phyloP scores from a whole-genome alignment of 2,888 invertebrate genomes.

The Acanthopleura granulata region DNA sequence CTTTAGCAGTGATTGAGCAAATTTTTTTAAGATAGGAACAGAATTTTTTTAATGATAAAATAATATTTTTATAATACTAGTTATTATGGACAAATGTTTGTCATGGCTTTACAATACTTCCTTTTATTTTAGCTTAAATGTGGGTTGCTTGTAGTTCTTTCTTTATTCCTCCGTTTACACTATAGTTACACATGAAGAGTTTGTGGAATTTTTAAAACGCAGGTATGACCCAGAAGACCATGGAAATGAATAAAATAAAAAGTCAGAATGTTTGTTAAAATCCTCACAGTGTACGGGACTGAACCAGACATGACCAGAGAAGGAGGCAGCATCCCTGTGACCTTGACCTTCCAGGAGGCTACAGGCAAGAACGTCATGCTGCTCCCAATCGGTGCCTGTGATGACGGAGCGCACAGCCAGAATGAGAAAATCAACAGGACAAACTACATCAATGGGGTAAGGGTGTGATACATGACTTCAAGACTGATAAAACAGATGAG shows the following conservation, averaged over 20 bases:
- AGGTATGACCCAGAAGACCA: too few species aligned
- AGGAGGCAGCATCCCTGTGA: constrained; percentile 98
- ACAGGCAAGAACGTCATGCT: constrained; percentile 94
- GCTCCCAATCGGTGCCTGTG: constrained; percentile 93
- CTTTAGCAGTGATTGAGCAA: too few species aligned
- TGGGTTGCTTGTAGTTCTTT: too few species aligned
- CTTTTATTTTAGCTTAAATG: too few species aligned
- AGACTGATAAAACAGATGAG: too few species aligned
- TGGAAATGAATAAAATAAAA: too few species aligned
- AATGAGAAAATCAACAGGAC: constrained; percentile 95
- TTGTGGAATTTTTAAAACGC: too few species aligned
- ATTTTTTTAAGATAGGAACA: too few species aligned
- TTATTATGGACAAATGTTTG: too few species aligned
- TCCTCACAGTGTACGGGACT: constrained; percentile 81
- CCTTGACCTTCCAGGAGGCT: constrained; percentile 87
- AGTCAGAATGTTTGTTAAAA: not conserved
- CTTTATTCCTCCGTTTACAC: constrained; percentile 5
- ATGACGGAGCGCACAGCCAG: constrained; percentile 99
- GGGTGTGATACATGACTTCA: constrained; percentile 17
- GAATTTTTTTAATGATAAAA: too few species aligned
- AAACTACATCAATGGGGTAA: constrained; percentile 92
- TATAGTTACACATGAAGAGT: not conserved
- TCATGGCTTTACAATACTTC: too few species aligned
- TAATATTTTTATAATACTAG: too few species aligned
- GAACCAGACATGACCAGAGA: constrained; percentile 96